Evolutionary conservation across 2,797 vertebrate species (phyloP).

Genomic region (Nannoperca obscura): DNA sequence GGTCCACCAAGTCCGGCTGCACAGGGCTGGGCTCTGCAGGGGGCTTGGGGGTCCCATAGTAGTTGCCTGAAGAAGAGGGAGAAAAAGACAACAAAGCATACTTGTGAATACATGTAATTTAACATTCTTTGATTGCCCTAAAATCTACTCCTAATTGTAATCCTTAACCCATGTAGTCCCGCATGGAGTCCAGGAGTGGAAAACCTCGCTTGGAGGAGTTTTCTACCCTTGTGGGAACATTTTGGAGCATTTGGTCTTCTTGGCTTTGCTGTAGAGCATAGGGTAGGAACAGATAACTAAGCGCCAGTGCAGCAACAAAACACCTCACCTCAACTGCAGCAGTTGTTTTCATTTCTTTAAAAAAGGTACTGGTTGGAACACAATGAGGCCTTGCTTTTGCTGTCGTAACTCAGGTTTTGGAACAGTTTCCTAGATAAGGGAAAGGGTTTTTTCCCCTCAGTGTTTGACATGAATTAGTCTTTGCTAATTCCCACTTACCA

Average conservation of each 20-base stretch:
- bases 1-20: slow-evolving; percentile 96
- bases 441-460: neutral
- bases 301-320: neutral
- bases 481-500: neutral
- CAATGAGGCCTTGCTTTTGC: slow-evolving; percentile 22
- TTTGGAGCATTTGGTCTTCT: neutral
- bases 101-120: neutral
- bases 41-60: slow-evolving; percentile 97
- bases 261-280: neutral
- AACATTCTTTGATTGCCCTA: neutral
- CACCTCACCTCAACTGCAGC: neutral
- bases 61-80: slow-evolving; percentile 88
- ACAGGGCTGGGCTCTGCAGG: slow-evolving; percentile 96
- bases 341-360: slow-evolving; percentile 19
- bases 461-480: neutral
- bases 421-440: slow-evolving; percentile 12
- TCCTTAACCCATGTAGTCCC: too few relatives aligned
- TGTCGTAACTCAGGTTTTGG: slow-evolving; percentile 19
- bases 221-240: neutral
- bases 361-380: slow-evolving; percentile 7
- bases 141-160: neutral
- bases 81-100: slow-evolving; percentile 2
- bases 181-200: neutral
- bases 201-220: neutral
- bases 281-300: neutral